A percentile compares a stretch with the other conserved stretches of the same genome.
Evolutionary conservation across 2,888 invertebrate species (phyloP).

Genomic region (Drosophila setosimentum): DNA sequence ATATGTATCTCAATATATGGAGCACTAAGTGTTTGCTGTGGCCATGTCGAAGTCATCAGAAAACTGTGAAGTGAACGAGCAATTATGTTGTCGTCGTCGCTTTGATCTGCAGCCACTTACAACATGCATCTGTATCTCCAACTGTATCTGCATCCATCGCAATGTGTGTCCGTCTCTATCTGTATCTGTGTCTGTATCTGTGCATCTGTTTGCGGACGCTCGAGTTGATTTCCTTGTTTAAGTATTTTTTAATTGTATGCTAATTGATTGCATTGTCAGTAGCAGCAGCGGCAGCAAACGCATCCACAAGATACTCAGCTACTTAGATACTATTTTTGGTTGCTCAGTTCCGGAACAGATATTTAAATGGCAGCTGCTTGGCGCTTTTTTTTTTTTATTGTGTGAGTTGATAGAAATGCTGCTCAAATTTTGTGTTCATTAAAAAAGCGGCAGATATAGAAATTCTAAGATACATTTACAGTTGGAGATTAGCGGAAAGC

Average conservation of each 20-base stretch:
- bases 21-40: conserved; percentile 58
- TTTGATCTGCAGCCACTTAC: conserved; percentile 80
- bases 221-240: conserved; percentile 75
- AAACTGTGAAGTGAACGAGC: conserved; percentile 82
- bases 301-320: conserved; percentile 34
- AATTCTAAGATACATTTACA: conserved; percentile 10
- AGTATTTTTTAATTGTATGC: conserved; percentile 80
- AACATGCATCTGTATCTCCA: conserved; percentile 18
- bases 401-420: background rate
- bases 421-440: conserved; percentile 28
- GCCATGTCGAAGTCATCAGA: conserved; percentile 52
- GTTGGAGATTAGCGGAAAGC: conserved; percentile 62
- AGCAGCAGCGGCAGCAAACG: conserved; percentile 2
- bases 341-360: conserved; percentile 39
- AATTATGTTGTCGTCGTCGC: conserved; percentile 81
- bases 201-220: conserved; percentile 27
- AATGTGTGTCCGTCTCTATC: background rate
- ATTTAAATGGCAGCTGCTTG: conserved; percentile 43
- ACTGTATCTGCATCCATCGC: conserved; percentile 14
- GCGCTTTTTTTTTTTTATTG: background rate
- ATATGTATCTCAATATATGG: conserved; percentile 32
- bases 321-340: conserved; percentile 41
- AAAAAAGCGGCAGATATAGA: conserved; percentile 26
- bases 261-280: conserved; percentile 76
- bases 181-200: conserved; percentile 20